A percentile compares a stretch with the other conserved stretches of the same genome.
Conservation (phyloP, 1,140 invertebrate species). For the Oscheius sp. region DNA sequence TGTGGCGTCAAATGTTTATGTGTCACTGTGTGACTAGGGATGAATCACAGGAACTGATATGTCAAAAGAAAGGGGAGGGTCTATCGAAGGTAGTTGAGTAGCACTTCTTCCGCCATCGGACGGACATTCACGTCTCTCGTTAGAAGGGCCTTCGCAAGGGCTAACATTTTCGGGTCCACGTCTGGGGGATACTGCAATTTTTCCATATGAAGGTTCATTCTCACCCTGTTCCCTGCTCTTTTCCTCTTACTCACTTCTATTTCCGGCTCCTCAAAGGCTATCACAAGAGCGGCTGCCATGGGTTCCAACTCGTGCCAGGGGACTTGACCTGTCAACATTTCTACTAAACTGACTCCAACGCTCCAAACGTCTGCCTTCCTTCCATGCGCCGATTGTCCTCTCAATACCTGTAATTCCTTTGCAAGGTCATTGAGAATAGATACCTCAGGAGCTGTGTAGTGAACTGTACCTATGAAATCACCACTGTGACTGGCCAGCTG, state of each 20-base stretch:
- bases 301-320: background rate
- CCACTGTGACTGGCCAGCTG: constrained; percentile 55
- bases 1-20: too few relatives aligned
- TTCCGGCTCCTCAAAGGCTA: background rate
- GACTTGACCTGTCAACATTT: constrained; percentile 11
- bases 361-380: constrained; percentile 63
- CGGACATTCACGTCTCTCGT: background rate
- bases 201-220: too few relatives aligned
- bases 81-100: background rate
- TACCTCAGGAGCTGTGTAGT: constrained; percentile 64
- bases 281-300: background rate
- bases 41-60: background rate
- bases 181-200: background rate
- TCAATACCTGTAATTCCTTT: constrained; percentile 40
- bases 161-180: background rate
- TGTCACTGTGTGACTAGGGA: background rate
- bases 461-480: constrained; percentile 60
- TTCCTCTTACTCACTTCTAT: too few relatives aligned
- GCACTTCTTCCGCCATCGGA: background rate
- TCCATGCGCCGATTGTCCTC: constrained; percentile 59
- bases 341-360: constrained; percentile 31
- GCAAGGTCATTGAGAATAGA: background rate
- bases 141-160: background rate
- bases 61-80: background rate
- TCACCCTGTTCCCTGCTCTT: too few relatives aligned